Conservation (phyloP, 2,797 vertebrate genomes). For the Setipinna tenuifilis region DNA sequence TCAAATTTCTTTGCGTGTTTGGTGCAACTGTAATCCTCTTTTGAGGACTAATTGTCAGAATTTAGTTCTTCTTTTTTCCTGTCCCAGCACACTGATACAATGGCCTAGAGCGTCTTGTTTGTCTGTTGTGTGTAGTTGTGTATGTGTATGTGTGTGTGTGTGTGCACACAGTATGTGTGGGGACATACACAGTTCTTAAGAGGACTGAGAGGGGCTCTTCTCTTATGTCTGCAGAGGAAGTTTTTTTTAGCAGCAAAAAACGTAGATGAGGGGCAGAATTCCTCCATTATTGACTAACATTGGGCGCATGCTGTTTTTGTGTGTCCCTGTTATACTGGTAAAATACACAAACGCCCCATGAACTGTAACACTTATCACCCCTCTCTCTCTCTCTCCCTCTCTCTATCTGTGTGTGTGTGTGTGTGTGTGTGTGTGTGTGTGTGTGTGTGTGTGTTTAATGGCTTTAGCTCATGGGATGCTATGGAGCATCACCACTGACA, state of each 20-base stretch:
- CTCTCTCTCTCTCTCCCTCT: too few relatives aligned
- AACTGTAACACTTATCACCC: not conserved
- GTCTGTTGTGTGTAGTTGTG: not conserved
- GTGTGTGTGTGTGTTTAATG: not conserved
- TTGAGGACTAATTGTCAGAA: not conserved
- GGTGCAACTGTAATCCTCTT: not conserved
- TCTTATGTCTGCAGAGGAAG: not conserved
- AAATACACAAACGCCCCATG: not conserved
- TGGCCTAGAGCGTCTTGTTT: not conserved
- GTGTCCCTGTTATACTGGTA: not conserved
- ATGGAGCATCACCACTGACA: not conserved
- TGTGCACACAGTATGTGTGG: too few relatives aligned
- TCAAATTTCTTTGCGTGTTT: not conserved
- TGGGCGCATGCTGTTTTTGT: not conserved
- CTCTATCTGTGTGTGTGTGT: too few relatives aligned
- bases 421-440: too few relatives aligned
- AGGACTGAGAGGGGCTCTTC: not conserved
- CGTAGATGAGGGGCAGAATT: not conserved
- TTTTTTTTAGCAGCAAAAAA: not conserved
- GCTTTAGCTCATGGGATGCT: not conserved
- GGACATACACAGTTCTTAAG: not conserved
- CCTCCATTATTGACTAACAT: not conserved
- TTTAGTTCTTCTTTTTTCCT: constrained; percentile 1
- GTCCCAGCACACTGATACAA: not conserved
- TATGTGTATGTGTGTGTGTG: not conserved